Percentiles rank a stretch among this genome's conserved stretches.
These are phyloP conservation scores for Sternarchorhynchus goeldii DNA, from an alignment of 2,797 vertebrate species.

Conservation along the genomic window DNA sequence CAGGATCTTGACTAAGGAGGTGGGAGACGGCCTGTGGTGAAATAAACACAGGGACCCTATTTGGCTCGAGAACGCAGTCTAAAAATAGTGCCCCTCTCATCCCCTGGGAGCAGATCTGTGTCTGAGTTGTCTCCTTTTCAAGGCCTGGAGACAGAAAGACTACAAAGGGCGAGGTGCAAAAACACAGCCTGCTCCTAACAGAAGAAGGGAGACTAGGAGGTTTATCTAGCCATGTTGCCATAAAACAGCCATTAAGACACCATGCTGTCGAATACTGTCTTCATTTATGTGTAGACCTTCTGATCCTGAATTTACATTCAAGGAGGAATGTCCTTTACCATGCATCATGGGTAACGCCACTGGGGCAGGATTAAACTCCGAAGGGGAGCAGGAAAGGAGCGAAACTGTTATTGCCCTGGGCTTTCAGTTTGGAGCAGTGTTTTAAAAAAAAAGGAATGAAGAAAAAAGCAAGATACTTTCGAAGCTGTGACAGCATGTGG, in stretches of 20 bases:
- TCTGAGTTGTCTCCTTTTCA: conserved; percentile 28
- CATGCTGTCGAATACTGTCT: neutral
- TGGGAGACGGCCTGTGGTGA: neutral
- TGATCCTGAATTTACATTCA: neutral
- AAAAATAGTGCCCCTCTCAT: conserved; percentile 19
- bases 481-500: conserved; percentile 28
- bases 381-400: neutral
- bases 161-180: conserved; percentile 25
- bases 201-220: conserved; percentile 3
- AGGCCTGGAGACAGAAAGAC: neutral
- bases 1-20: neutral
- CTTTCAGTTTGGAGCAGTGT: neutral
- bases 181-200: conserved; percentile 1
- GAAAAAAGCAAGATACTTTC: conserved; percentile 7
- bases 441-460: conserved; percentile 1
- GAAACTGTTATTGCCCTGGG: neutral
- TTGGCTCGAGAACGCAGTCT: conserved; percentile 11
- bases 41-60: conserved; percentile 6
- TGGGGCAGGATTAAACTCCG: conserved; percentile 14
- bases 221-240: conserved; percentile 1
- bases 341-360: neutral
- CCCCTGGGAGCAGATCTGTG: conserved; percentile 14
- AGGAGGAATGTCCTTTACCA: conserved; percentile 1
- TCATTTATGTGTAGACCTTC: neutral
- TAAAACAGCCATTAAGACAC: conserved; percentile 18